These are phyloP conservation scores for Pungitius pungitius DNA, from an alignment of 2,113 vertebrate species.

Conservation along the genomic window DNA sequence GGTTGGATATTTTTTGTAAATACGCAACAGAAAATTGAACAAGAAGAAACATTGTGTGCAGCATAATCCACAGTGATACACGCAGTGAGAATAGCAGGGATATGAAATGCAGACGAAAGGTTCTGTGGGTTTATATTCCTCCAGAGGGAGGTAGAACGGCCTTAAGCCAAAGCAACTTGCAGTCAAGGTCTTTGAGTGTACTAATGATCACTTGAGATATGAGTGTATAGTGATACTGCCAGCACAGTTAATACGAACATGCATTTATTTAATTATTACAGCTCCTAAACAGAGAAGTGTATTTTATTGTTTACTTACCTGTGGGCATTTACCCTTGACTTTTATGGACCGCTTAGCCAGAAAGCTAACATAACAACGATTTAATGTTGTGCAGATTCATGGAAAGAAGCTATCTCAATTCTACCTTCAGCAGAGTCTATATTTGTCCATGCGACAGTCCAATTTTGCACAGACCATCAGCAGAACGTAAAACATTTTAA, in stretches of 20 bases:
- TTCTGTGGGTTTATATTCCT: slow-evolving; percentile 31
- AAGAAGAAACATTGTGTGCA: neutral
- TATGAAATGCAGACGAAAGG: slow-evolving; percentile 20
- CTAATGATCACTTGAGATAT: slow-evolving; percentile 34
- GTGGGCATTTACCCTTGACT: slow-evolving; percentile 36
- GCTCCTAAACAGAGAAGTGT: slow-evolving; percentile 1
- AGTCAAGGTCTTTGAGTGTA: slow-evolving; percentile 52
- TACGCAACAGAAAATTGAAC: slow-evolving; percentile 20
- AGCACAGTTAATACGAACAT: slow-evolving; percentile 33
- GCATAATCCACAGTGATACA: slow-evolving; percentile 7
- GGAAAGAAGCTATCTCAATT: slow-evolving; percentile 31
- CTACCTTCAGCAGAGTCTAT: slow-evolving; percentile 46
- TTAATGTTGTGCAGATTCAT: slow-evolving; percentile 14
- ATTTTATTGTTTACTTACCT: slow-evolving; percentile 26
- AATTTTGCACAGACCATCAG: slow-evolving; percentile 35
- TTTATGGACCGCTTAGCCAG: neutral
- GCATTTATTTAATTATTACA: slow-evolving; percentile 29
- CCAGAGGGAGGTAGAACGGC: slow-evolving; percentile 29
- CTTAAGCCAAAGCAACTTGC: slow-evolving; percentile 28
- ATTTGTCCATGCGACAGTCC: slow-evolving; percentile 55
- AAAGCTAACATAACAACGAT: slow-evolving; percentile 23
- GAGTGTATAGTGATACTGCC: slow-evolving; percentile 33
- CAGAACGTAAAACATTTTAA: slow-evolving; percentile 27
- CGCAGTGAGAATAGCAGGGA: slow-evolving; percentile 9
- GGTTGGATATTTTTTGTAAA: slow-evolving; percentile 10